phyloP scores from a whole-genome alignment of 2,888 invertebrate genomes.

The Acrobeloides nanus region DNA sequence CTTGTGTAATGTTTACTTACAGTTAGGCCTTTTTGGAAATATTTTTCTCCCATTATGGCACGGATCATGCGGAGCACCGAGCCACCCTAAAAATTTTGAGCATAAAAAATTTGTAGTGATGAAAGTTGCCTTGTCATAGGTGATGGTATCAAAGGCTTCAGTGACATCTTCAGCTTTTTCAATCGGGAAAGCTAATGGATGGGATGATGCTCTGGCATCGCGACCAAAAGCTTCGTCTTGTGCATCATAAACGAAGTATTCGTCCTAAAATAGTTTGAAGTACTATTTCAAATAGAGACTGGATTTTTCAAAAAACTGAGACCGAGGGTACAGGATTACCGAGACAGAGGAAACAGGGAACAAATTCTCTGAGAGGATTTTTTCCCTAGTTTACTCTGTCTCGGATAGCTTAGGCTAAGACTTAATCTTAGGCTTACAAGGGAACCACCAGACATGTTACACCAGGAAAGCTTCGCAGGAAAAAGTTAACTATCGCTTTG shows the following conservation, averaged over 20 bases:
- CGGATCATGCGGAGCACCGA: conserved; percentile 46
- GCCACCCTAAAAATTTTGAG: conserved; percentile 24
- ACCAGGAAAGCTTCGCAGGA: no score
- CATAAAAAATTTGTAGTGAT: no score
- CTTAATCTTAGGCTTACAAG: no score
- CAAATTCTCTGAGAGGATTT: no score
- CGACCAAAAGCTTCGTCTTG: conserved; percentile 54
- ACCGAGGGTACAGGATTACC: no score
- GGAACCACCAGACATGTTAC: no score
- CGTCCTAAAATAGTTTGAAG: conserved; percentile 39
- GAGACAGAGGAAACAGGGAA: no score
- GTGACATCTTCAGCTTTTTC: conserved; percentile 73
- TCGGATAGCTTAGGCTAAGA: no score
- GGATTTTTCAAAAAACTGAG: no score
- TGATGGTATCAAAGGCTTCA: conserved; percentile 80
- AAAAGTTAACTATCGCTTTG: no score
- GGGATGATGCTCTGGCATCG: conserved; percentile 74
- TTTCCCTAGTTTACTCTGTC: no score
- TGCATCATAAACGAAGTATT: conserved; percentile 40
- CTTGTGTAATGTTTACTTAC: conserved; percentile 23
- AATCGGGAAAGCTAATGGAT: conserved; percentile 76
- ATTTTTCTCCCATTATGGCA: conserved; percentile 37
- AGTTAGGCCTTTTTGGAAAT: conserved; percentile 39
- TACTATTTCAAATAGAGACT: no score
- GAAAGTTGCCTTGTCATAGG: conserved; percentile 85